phyloP scores from a whole-genome alignment of 2,113 vertebrate species.

The Gulo gulo region DNA sequence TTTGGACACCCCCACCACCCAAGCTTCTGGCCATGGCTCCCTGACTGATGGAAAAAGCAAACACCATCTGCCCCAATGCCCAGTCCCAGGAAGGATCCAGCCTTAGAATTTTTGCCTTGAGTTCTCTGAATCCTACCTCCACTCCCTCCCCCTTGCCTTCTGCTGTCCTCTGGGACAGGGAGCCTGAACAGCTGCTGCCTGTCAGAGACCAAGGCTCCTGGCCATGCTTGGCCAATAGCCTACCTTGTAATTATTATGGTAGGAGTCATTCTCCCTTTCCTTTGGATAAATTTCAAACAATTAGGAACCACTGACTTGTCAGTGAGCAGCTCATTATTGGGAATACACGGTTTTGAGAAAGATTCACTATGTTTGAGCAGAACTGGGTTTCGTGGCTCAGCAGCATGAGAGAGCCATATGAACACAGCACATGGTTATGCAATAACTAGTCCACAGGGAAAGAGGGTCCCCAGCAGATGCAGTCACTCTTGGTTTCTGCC shows the following conservation, averaged over 20 bases:
- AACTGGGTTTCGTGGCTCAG: neutral
- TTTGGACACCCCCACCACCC: neutral
- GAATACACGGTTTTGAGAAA: neutral
- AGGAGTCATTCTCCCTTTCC: neutral
- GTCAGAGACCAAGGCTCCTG: neutral
- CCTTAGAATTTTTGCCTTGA: neutral
- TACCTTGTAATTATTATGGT: neutral
- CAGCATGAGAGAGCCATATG: accelerated
- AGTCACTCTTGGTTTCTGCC: neutral
- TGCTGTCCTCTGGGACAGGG: constrained; percentile 38
- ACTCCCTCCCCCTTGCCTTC: constrained; percentile 32
- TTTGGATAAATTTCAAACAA: neutral
- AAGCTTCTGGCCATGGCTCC: neutral
- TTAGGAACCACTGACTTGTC: neutral
- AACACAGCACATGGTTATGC: neutral
- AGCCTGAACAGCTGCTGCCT: constrained; percentile 53
- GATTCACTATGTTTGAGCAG: neutral
- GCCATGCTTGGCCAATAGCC: neutral
- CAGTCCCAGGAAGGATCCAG: neutral
- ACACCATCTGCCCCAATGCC: constrained; percentile 48
- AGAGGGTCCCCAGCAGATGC: neutral
- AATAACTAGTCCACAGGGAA: neutral
- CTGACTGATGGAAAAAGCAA: neutral
- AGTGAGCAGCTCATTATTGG: neutral
- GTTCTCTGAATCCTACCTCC: neutral